Conservation (phyloP, 2,888 invertebrate genomes). For the Pandemis heparana region DNA sequence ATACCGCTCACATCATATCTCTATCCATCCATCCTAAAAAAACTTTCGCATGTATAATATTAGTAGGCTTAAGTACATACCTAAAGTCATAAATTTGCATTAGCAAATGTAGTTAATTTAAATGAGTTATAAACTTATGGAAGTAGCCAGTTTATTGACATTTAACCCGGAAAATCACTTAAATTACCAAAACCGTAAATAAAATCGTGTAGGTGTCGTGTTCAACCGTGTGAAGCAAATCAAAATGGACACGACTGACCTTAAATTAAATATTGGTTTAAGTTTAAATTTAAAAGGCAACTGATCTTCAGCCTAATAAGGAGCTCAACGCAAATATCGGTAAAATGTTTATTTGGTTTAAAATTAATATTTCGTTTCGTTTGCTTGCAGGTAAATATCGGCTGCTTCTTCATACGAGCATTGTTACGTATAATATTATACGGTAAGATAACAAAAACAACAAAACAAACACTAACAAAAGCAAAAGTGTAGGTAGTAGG, state of each 20-base stretch:
- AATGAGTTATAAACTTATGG: neutral
- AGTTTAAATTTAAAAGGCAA: slow-evolving; percentile 8
- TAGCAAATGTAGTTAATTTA: neutral
- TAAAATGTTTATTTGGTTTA: neutral
- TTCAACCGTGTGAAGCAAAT: slow-evolving; percentile 26
- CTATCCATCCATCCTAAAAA: no score
- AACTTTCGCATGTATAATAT: no score
- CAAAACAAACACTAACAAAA: no score
- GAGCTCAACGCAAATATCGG: neutral
- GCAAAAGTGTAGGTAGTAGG: no score
- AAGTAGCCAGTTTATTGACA: slow-evolving; percentile 29
- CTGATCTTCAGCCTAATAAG: slow-evolving; percentile 17
- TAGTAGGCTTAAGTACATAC: neutral
- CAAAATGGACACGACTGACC: slow-evolving; percentile 23
- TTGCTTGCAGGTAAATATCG: slow-evolving; percentile 35
- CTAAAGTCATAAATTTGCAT: no score
- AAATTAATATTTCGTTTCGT: slow-evolving; percentile 14
- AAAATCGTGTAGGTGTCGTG: slow-evolving; percentile 26
- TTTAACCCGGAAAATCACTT: slow-evolving; percentile 28
- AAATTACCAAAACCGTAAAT: slow-evolving; percentile 18
- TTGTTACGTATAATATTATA: neutral
- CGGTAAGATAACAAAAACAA: neutral
- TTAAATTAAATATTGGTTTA: slow-evolving; percentile 25
- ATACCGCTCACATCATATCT: no score
- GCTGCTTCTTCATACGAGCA: neutral